Conservation (phyloP, 2,113 vertebrate species). For the Oncorhynchus tshawytscha region DNA sequence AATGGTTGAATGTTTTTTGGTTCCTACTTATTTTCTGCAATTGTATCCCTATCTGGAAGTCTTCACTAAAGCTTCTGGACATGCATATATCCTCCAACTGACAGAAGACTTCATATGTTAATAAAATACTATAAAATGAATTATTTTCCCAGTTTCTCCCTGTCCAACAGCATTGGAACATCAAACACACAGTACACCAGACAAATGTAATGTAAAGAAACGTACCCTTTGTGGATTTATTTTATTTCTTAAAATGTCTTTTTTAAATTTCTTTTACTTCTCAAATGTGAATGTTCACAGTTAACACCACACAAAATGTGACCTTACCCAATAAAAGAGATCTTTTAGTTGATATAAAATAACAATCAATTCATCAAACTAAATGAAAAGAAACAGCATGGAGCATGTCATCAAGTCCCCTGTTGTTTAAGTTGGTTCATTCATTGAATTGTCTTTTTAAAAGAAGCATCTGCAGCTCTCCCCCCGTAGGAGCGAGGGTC, state of each 20-base stretch:
- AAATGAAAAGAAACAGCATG: slow-evolving; percentile 74
- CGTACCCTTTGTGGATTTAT: slow-evolving; percentile 54
- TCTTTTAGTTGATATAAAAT: slow-evolving; percentile 73
- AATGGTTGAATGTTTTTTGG: background rate
- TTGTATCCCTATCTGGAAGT: background rate
- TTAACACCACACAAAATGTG: slow-evolving; percentile 72
- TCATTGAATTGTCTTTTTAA: slow-evolving; percentile 49
- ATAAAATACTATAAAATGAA: background rate
- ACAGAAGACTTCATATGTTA: background rate
- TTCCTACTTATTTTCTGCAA: background rate
- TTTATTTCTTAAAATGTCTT: slow-evolving; percentile 72
- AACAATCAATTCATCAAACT: slow-evolving; percentile 68
- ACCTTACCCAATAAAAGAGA: slow-evolving; percentile 67
- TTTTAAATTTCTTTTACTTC: slow-evolving; percentile 59
- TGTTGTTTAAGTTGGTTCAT: slow-evolving; percentile 41
- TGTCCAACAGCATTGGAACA: background rate
- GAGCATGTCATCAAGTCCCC: slow-evolving; percentile 60
- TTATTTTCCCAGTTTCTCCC: background rate
- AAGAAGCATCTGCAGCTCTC: slow-evolving; percentile 51
- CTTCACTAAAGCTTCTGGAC: background rate
- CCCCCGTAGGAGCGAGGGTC: slow-evolving; percentile 16
- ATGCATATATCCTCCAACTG: background rate
- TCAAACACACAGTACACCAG: background rate
- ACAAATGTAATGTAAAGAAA: slow-evolving; percentile 19
- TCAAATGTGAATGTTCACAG: slow-evolving; percentile 76